phyloP scores from a whole-genome alignment of 2,113 vertebrate genomes.

The Crotalus helleri region DNA sequence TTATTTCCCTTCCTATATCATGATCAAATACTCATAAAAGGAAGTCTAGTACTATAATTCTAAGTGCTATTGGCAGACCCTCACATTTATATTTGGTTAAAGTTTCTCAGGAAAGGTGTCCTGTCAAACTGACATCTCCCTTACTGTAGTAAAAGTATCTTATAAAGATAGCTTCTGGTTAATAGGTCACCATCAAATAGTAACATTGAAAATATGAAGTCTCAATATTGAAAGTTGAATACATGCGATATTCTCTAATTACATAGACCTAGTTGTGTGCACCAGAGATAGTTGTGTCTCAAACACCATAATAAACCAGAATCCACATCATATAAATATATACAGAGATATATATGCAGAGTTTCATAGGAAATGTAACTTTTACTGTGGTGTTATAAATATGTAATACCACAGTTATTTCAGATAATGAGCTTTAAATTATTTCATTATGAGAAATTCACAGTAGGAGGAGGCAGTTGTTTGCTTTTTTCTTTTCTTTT shows the following conservation, averaged over 20 bases:
- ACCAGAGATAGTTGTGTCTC: conserved; percentile 70
- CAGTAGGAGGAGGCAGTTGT: conserved; percentile 65
- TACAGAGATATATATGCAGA: conserved; percentile 63
- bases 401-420: conserved; percentile 62
- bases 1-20: neutral
- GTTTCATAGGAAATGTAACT: conserved; percentile 63
- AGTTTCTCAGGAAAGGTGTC: conserved; percentile 52
- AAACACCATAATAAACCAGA: conserved; percentile 67
- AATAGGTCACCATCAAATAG: conserved; percentile 72
- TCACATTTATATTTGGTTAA: conserved; percentile 64
- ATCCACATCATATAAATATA: conserved; percentile 63
- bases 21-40: conserved; percentile 51
- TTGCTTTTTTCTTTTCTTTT: conserved; percentile 43
- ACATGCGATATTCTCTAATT: conserved; percentile 69
- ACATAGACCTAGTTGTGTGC: conserved; percentile 65
- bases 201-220: conserved; percentile 71
- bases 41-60: conserved; percentile 63
- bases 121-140: conserved; percentile 66
- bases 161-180: conserved; percentile 74
- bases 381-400: conserved; percentile 62
- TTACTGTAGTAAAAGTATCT: conserved; percentile 68
- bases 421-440: conserved; percentile 53
- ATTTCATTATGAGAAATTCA: conserved; percentile 63
- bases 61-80: conserved; percentile 54
- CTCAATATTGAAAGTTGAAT: conserved; percentile 64